A percentile compares a stretch with the other conserved stretches of the same genome.
phyloP scores from a whole-genome alignment of 2,888 invertebrate species.

The Philonicus albiceps region DNA sequence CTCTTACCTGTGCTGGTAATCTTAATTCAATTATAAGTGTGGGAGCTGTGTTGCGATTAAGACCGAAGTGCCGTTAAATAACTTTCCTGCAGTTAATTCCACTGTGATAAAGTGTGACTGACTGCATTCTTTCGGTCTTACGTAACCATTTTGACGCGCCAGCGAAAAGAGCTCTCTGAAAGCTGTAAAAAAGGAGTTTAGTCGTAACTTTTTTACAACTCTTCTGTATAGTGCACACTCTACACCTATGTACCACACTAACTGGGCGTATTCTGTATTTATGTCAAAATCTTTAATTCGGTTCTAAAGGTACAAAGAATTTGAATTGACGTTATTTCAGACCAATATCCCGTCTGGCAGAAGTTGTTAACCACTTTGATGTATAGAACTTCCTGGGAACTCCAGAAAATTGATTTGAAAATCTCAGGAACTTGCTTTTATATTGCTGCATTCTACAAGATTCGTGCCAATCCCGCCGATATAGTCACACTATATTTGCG shows the following conservation, averaged over 20 bases:
- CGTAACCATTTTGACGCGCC: not conserved
- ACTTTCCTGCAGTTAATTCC: not conserved
- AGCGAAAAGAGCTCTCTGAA: not conserved
- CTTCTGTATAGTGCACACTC: not conserved
- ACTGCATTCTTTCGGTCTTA: not conserved
- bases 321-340: not conserved
- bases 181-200: not conserved
- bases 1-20: not conserved
- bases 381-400: not conserved
- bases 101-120: not conserved
- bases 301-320: not conserved
- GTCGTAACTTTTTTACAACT: not conserved
- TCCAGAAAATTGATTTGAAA: not conserved
- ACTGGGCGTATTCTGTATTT: not conserved
- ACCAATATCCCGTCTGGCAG: not conserved
- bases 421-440: not conserved
- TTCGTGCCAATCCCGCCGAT: not conserved
- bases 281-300: not conserved
- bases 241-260: not conserved
- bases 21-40: not conserved
- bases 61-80: not conserved
- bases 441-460: not conserved
- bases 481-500: not conserved
- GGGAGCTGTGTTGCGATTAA: slow-evolving; percentile 5
- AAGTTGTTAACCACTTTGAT: not conserved